phyloP scores from a whole-genome alignment of 2,797 vertebrate genomes.

The Peromyscus nudipes region DNA sequence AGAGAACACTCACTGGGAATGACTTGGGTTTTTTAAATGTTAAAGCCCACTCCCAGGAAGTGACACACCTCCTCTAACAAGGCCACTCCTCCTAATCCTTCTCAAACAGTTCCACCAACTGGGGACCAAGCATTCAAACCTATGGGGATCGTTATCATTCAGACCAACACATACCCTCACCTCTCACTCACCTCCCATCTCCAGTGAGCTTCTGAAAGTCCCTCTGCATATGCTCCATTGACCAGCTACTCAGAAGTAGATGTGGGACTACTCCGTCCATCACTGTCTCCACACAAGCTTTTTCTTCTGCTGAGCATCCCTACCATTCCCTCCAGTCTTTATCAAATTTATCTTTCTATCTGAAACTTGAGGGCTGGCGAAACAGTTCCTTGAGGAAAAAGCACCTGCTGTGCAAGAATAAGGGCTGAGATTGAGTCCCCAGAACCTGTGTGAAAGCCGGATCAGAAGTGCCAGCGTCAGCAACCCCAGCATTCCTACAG shows the following conservation, averaged over 20 bases:
- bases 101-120: neutral
- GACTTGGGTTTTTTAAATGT: neutral
- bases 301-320: neutral
- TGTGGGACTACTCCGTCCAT: fast-evolving
- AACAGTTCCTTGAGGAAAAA: no score
- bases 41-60: neutral
- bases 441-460: no score
- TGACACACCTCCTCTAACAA: neutral
- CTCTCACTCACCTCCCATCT: neutral
- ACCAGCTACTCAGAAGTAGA: fast-evolving
- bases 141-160: no score
- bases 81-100: neutral
- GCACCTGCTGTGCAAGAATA: neutral
- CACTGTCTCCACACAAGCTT: fast-evolving
- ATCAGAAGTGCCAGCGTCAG: fast-evolving
- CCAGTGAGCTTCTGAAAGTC: neutral
- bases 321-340: fast-evolving
- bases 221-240: fast-evolving
- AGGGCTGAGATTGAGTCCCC: neutral
- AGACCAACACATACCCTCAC: no score
- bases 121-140: neutral
- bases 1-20: neutral
- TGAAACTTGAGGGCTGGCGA: neutral
- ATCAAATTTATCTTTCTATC: neutral
- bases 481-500: neutral